A percentile compares a stretch with the other conserved stretches of the same genome.
Conservation (phyloP, 2,888 invertebrate species). For the Eilema sororculum region DNA sequence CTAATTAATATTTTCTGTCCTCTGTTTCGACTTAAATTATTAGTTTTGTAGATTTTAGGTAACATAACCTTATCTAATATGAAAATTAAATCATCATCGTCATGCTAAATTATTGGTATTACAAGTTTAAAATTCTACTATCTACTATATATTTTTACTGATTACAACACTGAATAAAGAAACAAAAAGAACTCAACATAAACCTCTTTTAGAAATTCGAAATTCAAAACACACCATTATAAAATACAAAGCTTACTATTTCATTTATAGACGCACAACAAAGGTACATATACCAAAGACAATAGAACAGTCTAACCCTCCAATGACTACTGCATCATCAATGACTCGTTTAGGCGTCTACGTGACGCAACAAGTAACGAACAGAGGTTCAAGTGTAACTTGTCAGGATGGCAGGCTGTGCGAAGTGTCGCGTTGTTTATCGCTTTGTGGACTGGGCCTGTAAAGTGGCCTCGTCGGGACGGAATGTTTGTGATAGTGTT, state of each 20-base stretch:
- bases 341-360: constrained; percentile 40
- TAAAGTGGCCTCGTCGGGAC: constrained; percentile 35
- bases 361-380: constrained; percentile 50
- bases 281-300: not conserved
- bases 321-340: constrained; percentile 39
- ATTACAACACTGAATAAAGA: not conserved
- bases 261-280: not conserved
- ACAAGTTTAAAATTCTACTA: not conserved
- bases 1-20: not conserved
- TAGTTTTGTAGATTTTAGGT: constrained; percentile 4
- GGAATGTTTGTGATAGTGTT: constrained; percentile 31
- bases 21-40: constrained; percentile 1
- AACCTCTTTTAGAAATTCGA: not conserved
- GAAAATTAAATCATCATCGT: not conserved
- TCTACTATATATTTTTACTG: not conserved
- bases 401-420: constrained; percentile 43
- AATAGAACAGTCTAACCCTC: constrained; percentile 36
- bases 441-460: constrained; percentile 34
- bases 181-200: too few relatives aligned
- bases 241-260: not conserved
- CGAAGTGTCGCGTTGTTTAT: constrained; percentile 41
- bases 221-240: not conserved
- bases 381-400: constrained; percentile 49
- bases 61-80: not conserved
- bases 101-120: not conserved